Evolutionary conservation across 2,888 invertebrate species (phyloP).

Genomic region (Meloe dianella): DNA sequence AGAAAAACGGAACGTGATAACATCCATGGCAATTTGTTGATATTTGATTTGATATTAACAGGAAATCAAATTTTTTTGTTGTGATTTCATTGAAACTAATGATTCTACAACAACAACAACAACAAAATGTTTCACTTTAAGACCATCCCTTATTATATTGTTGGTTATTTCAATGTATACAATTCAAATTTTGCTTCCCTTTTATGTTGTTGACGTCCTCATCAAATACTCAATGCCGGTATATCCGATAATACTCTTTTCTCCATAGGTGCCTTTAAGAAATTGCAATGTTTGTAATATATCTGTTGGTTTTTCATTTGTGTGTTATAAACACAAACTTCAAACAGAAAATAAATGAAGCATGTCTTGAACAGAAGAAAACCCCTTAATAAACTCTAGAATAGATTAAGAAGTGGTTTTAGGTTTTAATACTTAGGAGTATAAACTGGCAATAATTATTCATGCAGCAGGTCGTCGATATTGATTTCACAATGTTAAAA

Average conservation of each 20-base stretch:
- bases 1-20: not conserved
- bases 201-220: constrained; percentile 6
- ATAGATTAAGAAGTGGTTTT: constrained; percentile 11
- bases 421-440: constrained; percentile 11
- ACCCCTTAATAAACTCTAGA: constrained; percentile 3
- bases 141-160: not conserved
- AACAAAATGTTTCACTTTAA: not conserved
- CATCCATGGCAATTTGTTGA: not conserved
- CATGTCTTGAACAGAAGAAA: constrained; percentile 18
- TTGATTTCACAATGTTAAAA: constrained; percentile 25
- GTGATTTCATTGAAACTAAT: not conserved
- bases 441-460: constrained; percentile 20
- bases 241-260: constrained; percentile 7
- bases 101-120: not conserved
- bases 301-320: constrained; percentile 5
- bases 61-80: not conserved
- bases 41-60: not conserved
- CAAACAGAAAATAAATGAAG: constrained; percentile 15
- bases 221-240: constrained; percentile 1
- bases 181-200: constrained; percentile 4
- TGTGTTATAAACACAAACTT: constrained; percentile 7
- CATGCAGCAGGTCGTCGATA: constrained; percentile 21
- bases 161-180: not conserved
- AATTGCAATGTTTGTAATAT: constrained; percentile 8
- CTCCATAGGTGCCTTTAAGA: constrained; percentile 9